phyloP scores from a whole-genome alignment of 2,113 vertebrate genomes.

The Oncorhynchus nerka region DNA sequence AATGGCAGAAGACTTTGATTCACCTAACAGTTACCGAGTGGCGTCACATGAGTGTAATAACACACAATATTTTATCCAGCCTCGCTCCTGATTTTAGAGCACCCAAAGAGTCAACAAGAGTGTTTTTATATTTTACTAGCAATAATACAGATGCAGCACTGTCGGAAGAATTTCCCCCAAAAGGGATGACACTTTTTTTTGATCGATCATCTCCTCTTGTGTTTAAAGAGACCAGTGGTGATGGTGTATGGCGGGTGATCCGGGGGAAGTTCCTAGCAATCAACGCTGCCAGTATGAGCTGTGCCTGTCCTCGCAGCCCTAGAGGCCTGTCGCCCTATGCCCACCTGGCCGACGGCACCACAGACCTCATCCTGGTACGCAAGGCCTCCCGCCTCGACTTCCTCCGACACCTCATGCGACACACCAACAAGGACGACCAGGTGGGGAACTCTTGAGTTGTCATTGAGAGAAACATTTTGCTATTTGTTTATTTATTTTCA shows the following conservation, averaged over 20 bases:
- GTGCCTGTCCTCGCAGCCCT: conserved; percentile 90
- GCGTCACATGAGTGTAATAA: background rate
- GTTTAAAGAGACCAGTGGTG: too few species aligned
- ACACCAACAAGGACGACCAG: conserved; percentile 90
- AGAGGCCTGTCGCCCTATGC: conserved; percentile 91
- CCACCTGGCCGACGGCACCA: conserved; percentile 91
- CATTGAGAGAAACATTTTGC: background rate
- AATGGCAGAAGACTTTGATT: conserved; percentile 24
- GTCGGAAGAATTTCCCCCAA: too few species aligned
- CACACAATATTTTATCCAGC: background rate
- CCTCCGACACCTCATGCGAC: conserved; percentile 86
- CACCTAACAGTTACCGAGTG: conserved; percentile 9
- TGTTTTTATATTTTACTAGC: too few species aligned
- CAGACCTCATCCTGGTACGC: conserved; percentile 91
- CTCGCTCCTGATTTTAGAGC: background rate
- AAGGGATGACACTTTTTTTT: too few species aligned
- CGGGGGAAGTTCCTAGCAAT: conserved; percentile 93
- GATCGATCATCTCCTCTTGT: too few species aligned
- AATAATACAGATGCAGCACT: too few species aligned
- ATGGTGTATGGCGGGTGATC: conserved; percentile 79
- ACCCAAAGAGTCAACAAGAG: background rate
- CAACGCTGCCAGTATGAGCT: conserved; percentile 90
- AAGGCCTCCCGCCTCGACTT: conserved; percentile 92
- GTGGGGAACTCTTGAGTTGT: conserved; percentile 30
- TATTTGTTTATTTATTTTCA: background rate